Conservation (phyloP, 2,797 vertebrate species). For the Bovichtus diacanthus region DNA sequence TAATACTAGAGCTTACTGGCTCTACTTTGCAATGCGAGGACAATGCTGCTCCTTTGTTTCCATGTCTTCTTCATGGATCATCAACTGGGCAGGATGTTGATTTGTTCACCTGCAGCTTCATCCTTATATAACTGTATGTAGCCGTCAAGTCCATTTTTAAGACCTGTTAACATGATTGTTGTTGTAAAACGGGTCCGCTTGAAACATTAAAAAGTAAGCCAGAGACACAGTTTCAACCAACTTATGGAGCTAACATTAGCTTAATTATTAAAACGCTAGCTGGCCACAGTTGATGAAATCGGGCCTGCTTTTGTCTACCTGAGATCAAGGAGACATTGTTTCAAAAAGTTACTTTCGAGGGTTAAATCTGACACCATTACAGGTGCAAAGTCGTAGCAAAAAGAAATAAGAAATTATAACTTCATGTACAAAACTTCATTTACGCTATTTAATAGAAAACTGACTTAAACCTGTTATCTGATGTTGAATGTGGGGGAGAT, state of each 20-base stretch:
- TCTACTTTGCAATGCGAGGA: neutral
- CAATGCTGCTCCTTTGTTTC: neutral
- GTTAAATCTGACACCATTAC: too few species aligned
- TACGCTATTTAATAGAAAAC: neutral
- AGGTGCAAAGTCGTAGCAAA: neutral
- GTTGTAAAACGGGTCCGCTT: neutral
- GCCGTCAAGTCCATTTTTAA: neutral
- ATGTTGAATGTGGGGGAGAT: neutral
- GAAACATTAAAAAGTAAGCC: neutral
- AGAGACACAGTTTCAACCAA: neutral
- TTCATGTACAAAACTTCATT: neutral
- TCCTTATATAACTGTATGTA: neutral
- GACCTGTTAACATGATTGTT: neutral
- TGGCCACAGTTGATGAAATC: neutral
- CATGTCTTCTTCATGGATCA: neutral
- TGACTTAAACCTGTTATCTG: neutral
- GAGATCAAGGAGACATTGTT: neutral
- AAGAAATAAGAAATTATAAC: rapidly evolving
- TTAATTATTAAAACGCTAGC: neutral
- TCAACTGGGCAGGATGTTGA: neutral
- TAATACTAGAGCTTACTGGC: neutral
- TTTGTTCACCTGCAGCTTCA: neutral
- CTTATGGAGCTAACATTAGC: too few species aligned
- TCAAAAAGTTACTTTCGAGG: too few species aligned
- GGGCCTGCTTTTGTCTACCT: neutral